A percentile compares a stretch with the other conserved stretches of the same genome.
Evolutionary conservation across 2,113 vertebrate genomes (phyloP).

Genomic region (Urocynchramus pylzowi): DNA sequence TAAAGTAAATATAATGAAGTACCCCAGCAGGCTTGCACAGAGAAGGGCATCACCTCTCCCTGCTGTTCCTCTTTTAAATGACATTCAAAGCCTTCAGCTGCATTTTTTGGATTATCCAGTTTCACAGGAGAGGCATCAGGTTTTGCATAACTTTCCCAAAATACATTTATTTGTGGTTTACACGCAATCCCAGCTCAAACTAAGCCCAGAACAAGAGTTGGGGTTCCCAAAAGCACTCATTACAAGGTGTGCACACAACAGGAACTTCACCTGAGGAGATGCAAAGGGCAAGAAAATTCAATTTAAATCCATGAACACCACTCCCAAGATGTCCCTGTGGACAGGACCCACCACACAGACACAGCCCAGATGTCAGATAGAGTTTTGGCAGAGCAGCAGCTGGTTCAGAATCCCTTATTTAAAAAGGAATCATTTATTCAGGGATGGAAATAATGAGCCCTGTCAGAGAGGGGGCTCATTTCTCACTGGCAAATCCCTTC

Average conservation of each 20-base stretch:
- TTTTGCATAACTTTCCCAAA: background rate
- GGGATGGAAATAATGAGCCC: background rate
- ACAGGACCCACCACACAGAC: background rate
- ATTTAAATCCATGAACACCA: background rate
- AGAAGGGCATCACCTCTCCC: background rate
- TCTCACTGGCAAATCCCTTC: background rate
- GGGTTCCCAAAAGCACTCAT: rapidly evolving
- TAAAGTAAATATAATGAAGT: background rate
- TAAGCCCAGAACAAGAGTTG: background rate
- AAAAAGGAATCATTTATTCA: background rate
- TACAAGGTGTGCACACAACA: background rate
- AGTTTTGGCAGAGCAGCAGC: background rate
- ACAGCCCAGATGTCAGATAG: background rate
- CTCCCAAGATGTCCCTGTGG: background rate
- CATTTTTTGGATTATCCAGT: background rate
- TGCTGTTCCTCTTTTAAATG: background rate
- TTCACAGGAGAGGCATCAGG: background rate
- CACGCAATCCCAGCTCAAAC: background rate
- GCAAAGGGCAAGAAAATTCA: background rate
- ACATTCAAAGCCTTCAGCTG: background rate
- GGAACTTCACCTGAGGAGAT: background rate
- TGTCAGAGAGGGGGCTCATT: background rate
- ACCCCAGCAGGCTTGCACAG: rapidly evolving
- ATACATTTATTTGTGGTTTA: background rate
- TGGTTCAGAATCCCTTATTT: background rate